Base-by-base conservation (phyloP, 2,888 invertebrate species). In the Stegophylla sp. region DNA sequence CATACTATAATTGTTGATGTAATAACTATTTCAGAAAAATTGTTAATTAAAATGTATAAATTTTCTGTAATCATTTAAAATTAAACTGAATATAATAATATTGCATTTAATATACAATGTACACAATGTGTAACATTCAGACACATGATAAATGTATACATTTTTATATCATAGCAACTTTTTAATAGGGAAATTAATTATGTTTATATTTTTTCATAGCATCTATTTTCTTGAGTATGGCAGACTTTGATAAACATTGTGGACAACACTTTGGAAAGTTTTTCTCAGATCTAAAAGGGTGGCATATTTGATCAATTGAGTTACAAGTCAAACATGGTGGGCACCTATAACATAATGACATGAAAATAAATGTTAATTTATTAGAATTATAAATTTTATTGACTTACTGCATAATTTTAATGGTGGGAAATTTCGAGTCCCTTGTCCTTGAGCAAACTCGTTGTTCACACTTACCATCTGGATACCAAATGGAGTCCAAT, bases 251-350 rank as follows among this genome's bases (percentile, higher is more conserved):
- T 34, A 69, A 34, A 71, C 79, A 79, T 28, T 26, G 15, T 34
- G 48, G n/a, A 63, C 79, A 79, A 51, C 79, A 79, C 20, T 71
- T 63, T 5, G 79, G 79, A 61, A 51, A 79, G 13, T 71, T 56
- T 48, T 51, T 61, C 13, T 51, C 48, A 12, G 51, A 1, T 26
- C 17, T 51, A 17, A 71, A 23, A 17, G 61, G 48, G 2, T 61
- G 48, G 7, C 79, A 79, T 41, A 5, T 41, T 9, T 63, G 48
- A 34, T 41, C 61, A 17, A 59, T 45, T 3, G 20, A 48, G 41
- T 41, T 20, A 51, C 79, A 79, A 26, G 10, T 34, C 17, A 45
- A 48, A 41, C 79, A 79, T 1, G 71, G 48, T 41, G 41, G 51
- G 28, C 79, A 79, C 41, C 79, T 79, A 23, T 1, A 76, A 76